phyloP scores from a whole-genome alignment of 2,113 vertebrate genomes.

The Anas platyrhynchos region DNA sequence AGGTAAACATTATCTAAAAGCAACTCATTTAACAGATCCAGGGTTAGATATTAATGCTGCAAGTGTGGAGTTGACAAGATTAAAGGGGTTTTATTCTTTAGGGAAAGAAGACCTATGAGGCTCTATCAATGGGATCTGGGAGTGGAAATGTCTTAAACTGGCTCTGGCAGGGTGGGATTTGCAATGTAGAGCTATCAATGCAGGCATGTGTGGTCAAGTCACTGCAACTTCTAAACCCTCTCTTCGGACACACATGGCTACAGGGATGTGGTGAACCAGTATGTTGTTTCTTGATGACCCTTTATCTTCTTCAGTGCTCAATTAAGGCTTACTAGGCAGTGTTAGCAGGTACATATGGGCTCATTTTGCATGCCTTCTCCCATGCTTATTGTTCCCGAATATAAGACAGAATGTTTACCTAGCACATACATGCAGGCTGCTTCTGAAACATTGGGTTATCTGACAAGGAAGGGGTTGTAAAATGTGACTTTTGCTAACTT shows the following conservation, averaged over 20 bases:
- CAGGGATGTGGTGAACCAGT: neutral
- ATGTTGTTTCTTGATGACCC: fast-evolving
- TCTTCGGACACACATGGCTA: neutral
- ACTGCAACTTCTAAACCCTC: fast-evolving
- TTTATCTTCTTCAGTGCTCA: fast-evolving
- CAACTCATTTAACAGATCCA: neutral
- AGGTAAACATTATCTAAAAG: neutral
- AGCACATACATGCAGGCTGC: neutral
- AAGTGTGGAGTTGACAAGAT: neutral
- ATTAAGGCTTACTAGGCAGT: fast-evolving
- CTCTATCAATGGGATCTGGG: neutral
- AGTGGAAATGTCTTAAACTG: neutral
- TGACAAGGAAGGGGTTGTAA: neutral
- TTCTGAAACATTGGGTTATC: neutral
- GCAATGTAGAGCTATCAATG: neutral
- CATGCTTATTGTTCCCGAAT: fast-evolving
- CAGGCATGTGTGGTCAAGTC: neutral
- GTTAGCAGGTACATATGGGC: neutral
- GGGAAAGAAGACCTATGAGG: neutral
- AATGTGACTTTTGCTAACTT: neutral
- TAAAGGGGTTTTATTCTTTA: neutral
- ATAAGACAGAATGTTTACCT: neutral
- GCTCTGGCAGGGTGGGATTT: neutral
- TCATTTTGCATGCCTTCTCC: neutral
- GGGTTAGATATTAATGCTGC: neutral